A percentile compares a stretch with the other conserved stretches of the same genome.
phyloP scores from a whole-genome alignment of 2,888 invertebrate genomes.

The Periphyllus acericola region DNA sequence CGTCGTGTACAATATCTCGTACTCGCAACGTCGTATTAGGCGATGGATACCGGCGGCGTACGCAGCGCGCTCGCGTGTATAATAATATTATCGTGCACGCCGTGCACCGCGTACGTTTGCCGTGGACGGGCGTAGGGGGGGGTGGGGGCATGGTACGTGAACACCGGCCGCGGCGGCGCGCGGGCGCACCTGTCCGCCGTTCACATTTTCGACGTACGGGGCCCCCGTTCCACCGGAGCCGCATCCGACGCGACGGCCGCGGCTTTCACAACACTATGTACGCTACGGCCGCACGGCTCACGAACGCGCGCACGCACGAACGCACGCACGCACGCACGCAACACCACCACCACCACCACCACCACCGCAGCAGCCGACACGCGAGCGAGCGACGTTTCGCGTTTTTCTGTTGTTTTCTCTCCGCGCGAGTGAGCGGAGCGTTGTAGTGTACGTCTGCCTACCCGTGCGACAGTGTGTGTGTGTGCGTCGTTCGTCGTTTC shows the following conservation, averaged over 20 bases:
- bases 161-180: background rate
- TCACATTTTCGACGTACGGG: background rate
- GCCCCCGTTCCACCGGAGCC: background rate
- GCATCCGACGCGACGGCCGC: background rate
- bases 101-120: background rate
- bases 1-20: too few species aligned
- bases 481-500: background rate
- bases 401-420: slow-evolving; percentile 20
- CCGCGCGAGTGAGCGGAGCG: background rate
- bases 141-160: background rate
- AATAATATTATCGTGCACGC: background rate
- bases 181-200: background rate
- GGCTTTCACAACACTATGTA: slow-evolving; percentile 51
- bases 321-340: background rate
- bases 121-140: background rate
- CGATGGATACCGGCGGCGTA: too few species aligned
- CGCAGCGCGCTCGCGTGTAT: background rate
- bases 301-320: background rate
- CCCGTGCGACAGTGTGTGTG: background rate
- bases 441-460: background rate
- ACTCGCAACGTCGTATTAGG: too few species aligned
- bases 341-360: too few species aligned
- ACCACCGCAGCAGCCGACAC: background rate
- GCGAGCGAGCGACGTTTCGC: slow-evolving; percentile 7
- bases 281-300: background rate